Conservation (phyloP, 2,888 invertebrate species). For the Drosophila eohydei region DNA sequence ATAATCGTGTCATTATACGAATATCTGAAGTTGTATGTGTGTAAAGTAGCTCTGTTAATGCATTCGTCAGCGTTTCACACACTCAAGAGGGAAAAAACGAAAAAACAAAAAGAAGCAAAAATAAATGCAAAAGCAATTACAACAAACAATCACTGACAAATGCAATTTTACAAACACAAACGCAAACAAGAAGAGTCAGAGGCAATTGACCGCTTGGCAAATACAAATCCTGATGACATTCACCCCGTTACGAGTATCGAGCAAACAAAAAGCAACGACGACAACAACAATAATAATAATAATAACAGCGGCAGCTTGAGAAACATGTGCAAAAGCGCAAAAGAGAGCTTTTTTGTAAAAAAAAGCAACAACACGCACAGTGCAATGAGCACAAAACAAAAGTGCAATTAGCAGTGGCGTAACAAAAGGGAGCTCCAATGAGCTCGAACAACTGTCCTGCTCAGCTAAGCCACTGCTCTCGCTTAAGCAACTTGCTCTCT, state of each 20-base stretch:
- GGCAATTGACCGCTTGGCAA: constrained; percentile 77
- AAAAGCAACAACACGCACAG: constrained; percentile 16
- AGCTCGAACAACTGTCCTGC: not conserved
- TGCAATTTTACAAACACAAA: constrained; percentile 62
- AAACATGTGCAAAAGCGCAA: constrained; percentile 64
- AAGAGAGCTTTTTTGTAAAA: constrained; percentile 12
- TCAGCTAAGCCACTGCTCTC: constrained; percentile 1
- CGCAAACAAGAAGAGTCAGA: constrained; percentile 53
- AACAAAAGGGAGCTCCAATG: not conserved
- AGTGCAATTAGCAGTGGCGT: constrained; percentile 17
- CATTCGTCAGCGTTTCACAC: constrained; percentile 73
- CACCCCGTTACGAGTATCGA: constrained; percentile 78
- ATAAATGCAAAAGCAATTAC: constrained; percentile 25
- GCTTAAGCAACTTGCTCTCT: constrained; percentile 4
- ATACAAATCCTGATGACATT: constrained; percentile 83
- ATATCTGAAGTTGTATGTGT: too few species aligned
- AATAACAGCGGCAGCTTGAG: constrained; percentile 24
- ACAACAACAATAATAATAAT: constrained; percentile 17
- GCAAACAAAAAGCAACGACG: constrained; percentile 34
- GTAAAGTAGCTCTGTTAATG: constrained; percentile 39
- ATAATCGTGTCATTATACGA: constrained; percentile 59
- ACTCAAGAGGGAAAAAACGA: constrained; percentile 17
- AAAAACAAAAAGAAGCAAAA: constrained; percentile 4
- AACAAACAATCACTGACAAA: constrained; percentile 59
- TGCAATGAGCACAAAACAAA: constrained; percentile 40